Conservation (phyloP, 2,888 invertebrate genomes). For the Apodemia mormo region DNA sequence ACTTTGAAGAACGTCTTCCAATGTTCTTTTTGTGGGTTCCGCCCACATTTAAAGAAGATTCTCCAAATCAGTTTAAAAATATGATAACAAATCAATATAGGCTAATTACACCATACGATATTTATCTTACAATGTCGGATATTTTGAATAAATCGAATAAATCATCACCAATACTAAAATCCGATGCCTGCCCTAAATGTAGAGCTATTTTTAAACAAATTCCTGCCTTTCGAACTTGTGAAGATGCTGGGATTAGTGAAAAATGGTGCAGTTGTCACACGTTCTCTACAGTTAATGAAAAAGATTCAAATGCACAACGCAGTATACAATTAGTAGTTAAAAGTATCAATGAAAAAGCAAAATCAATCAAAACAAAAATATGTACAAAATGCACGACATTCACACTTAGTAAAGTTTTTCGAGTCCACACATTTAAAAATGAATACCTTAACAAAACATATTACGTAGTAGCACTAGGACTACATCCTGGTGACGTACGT, state of each 20-base stretch:
- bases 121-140: constrained; percentile 86
- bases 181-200: constrained; percentile 83
- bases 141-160: constrained; percentile 76
- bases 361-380: constrained; percentile 45
- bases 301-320: constrained; percentile 59
- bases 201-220: constrained; percentile 82
- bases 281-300: constrained; percentile 57
- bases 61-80: constrained; percentile 79
- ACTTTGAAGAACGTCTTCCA: constrained; percentile 89
- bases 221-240: constrained; percentile 82
- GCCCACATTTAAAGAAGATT: constrained; percentile 75
- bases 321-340: constrained; percentile 64
- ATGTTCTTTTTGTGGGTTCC: constrained; percentile 88
- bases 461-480: constrained; percentile 83
- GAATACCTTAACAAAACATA: constrained; percentile 50
- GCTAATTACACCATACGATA: constrained; percentile 87
- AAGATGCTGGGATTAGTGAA: constrained; percentile 83
- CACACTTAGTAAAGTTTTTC: constrained; percentile 68
- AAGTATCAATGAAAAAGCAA: constrained; percentile 45
- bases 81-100: constrained; percentile 84
- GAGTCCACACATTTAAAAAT: constrained; percentile 58
- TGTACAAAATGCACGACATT: constrained; percentile 75
- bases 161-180: constrained; percentile 43
- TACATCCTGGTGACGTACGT: constrained; percentile 82
- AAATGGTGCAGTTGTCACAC: constrained; percentile 89